phyloP scores from a whole-genome alignment of 2,888 invertebrate genomes.

The Rapana venosa region DNA sequence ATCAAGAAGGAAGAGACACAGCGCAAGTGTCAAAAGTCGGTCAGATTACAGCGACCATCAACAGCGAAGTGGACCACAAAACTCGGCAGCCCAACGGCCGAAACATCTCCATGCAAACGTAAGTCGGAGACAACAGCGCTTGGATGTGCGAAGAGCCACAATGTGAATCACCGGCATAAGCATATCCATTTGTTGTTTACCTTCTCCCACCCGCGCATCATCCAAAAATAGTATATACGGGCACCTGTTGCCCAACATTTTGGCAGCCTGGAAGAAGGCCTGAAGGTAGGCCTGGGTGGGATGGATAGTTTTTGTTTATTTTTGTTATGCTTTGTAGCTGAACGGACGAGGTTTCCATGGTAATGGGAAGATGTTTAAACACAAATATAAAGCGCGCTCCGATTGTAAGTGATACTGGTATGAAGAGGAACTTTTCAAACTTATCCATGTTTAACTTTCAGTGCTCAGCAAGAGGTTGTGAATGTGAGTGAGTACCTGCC shows the following conservation, averaged over 20 bases:
- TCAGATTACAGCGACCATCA: conserved; percentile 61
- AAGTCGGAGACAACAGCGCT: conserved; percentile 39
- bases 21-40: conserved; percentile 61
- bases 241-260: conserved; percentile 43
- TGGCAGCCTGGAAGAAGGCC: conserved; percentile 15
- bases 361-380: too few species aligned
- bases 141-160: conserved; percentile 40
- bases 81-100: conserved; percentile 46
- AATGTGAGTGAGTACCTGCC: too few species aligned
- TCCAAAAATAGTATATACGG: conserved; percentile 47
- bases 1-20: conserved; percentile 65
- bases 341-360: too few species aligned
- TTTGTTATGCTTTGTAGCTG: too few species aligned
- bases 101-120: conserved; percentile 49
- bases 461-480: too few species aligned
- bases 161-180: conserved; percentile 43
- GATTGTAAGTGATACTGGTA: too few species aligned
- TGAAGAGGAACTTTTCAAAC: too few species aligned
- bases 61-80: conserved; percentile 49
- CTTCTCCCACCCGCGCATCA: conserved; percentile 41
- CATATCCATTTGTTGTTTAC: conserved; percentile 40
- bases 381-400: too few species aligned
- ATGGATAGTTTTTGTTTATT: too few species aligned
- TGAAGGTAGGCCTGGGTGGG: not conserved
- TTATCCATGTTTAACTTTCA: too few species aligned